These are phyloP conservation scores for Nematopogon swammerdamellus DNA, from an alignment of 2,888 invertebrate genomes.

Conservation along the genomic window DNA sequence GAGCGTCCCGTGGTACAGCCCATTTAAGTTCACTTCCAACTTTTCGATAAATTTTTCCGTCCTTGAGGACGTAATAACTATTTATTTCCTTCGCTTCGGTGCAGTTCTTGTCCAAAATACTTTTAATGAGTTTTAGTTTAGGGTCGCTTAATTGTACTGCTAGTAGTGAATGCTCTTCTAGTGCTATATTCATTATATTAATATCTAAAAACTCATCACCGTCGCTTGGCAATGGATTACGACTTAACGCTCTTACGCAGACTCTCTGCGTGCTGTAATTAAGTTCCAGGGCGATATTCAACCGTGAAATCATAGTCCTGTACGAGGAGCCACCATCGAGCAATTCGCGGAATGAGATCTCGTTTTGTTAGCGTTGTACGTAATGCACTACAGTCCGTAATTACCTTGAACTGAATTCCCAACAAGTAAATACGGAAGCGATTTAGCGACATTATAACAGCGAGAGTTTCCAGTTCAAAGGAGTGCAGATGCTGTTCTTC, in stretches of 20 bases:
- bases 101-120: neutral
- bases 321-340: constrained; percentile 18
- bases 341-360: constrained; percentile 18
- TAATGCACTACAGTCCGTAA: constrained; percentile 19
- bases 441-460: constrained; percentile 17
- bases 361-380: constrained; percentile 16
- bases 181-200: too few relatives aligned
- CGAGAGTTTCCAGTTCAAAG: constrained; percentile 23
- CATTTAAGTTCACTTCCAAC: constrained; percentile 3
- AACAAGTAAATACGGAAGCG: constrained; percentile 17
- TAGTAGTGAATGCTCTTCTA: constrained; percentile 12
- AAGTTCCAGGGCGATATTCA: constrained; percentile 15
- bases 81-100: constrained; percentile 1
- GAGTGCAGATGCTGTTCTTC: constrained; percentile 20
- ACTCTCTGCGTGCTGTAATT: constrained; percentile 19
- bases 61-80: constrained; percentile 1
- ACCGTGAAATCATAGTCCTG: constrained; percentile 19
- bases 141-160: constrained; percentile 11
- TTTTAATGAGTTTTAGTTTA: constrained; percentile 1
- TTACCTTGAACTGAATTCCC: constrained; percentile 12
- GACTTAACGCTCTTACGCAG: too few relatives aligned
- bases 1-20: constrained; percentile 3
- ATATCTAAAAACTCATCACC: neutral
- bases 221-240: constrained; percentile 10
- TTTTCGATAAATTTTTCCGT: constrained; percentile 2